Evolutionary conservation across 2,797 vertebrate species (phyloP).

Genomic region (Crocodylus rhombifer): DNA sequence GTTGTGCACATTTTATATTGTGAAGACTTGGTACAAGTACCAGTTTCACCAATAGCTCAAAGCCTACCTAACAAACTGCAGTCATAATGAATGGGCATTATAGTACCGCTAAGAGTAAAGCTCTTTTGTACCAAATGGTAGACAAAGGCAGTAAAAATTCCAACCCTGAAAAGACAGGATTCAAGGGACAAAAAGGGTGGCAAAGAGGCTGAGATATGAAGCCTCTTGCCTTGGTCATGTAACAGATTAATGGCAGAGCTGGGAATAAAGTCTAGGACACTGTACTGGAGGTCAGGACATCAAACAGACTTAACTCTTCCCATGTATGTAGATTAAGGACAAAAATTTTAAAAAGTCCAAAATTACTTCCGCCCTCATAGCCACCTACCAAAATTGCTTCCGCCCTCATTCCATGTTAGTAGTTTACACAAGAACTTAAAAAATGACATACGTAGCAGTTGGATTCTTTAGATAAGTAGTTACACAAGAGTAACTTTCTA

Average conservation of each 20-base stretch:
- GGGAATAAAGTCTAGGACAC: not conserved
- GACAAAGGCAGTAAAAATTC: not conserved
- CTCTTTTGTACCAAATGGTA: not conserved
- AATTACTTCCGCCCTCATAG: too few species aligned
- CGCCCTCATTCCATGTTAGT: not conserved
- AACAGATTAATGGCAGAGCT: not conserved
- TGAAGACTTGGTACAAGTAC: not conserved
- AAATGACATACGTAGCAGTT: not conserved
- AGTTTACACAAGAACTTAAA: not conserved
- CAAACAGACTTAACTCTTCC: not conserved
- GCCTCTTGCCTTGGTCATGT: not conserved
- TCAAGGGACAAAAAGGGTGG: not conserved
- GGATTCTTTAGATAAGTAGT: not conserved
- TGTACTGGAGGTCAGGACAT: not conserved
- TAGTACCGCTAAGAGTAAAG: not conserved
- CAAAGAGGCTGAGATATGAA: not conserved
- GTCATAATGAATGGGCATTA: not conserved
- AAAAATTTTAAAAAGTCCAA: not conserved
- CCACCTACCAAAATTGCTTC: too few species aligned
- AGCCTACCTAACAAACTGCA: not conserved
- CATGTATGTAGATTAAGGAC: not conserved
- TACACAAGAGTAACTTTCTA: not conserved
- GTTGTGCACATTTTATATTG: not conserved
- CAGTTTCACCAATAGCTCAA: not conserved
- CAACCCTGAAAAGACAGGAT: not conserved